Evolutionary conservation across 2,888 invertebrate genomes (phyloP).

Genomic region (Phortica okadai): DNA sequence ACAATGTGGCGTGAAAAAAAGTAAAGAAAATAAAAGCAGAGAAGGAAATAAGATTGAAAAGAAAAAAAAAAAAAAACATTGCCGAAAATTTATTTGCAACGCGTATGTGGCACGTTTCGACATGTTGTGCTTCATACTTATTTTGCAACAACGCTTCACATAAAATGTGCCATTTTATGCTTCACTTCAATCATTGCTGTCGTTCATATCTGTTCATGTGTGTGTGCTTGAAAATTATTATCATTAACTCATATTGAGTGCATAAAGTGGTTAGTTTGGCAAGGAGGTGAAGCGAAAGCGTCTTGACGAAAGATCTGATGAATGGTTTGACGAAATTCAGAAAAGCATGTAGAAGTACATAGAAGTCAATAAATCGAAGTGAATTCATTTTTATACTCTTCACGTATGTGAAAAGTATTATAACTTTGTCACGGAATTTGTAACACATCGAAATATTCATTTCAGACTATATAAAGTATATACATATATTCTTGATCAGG

Average conservation of each 20-base stretch:
- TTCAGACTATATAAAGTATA: too few species aligned
- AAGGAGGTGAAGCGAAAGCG: background rate
- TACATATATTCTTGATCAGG: too few species aligned
- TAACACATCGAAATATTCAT: too few species aligned
- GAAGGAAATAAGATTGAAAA: background rate
- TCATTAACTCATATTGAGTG: background rate
- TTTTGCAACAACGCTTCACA: background rate
- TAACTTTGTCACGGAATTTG: too few species aligned
- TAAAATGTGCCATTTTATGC: background rate
- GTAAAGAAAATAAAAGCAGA: background rate
- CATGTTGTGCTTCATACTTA: background rate
- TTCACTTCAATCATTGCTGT: background rate
- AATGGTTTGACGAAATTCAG: too few species aligned
- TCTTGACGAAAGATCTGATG: too few species aligned
- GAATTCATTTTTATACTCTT: too few species aligned
- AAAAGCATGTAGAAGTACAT: too few species aligned
- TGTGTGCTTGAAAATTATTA: background rate
- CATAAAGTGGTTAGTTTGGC: background rate
- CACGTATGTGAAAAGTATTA: too few species aligned
- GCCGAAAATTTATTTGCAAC: conserved; percentile 9
- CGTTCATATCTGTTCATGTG: background rate
- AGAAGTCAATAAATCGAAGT: too few species aligned
- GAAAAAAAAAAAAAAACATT: background rate
- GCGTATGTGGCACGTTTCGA: conserved; percentile 15
- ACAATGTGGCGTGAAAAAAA: background rate